Base-by-base conservation (phyloP, 2,113 vertebrate genomes). In the Pyrgilauda ruficollis region DNA sequence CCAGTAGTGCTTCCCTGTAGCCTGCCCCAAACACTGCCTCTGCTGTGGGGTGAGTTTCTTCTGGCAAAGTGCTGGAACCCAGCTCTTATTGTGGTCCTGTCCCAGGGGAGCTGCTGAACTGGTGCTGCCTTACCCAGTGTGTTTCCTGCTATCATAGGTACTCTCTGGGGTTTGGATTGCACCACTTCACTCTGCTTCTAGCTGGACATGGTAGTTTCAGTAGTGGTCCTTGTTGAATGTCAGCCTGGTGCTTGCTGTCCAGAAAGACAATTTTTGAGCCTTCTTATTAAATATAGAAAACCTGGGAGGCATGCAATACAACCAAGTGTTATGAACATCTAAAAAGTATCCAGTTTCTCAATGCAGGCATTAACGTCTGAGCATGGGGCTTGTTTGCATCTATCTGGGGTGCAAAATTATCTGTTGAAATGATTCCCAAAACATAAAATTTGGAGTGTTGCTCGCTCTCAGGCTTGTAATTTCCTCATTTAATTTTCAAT, bases 401-500 rank as follows among this genome's bases (percentile, higher is more conserved):
- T 64, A 17, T 37, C 46, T 75, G 41, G 47, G 41, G n/a, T 86
- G 4, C 33, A 69, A 69, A 94, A 76, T n/a, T 43, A 52, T 35
- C 28, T 63, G 41, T 79, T 47, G 30, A 87, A 89, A 43, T 56
- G 2, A 53, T 69, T 85, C 46, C 31, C 43, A 47, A 76, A 94
- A 81, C n/a, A 39, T 21, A 72, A 87, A 70, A 77, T 59, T 69
- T 87, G 74, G 70, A 76, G 43, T 0, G 0, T 76, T 85, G n/a
- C 78, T 95, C 73, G 55, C 75, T 91, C 39, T 94, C 53, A 66
- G 74, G 43, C 53, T 89, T 93, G 95, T 96, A 96, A 96, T 94
- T 95, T 94, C 70, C 53, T 90, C 20, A 82, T 93, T 96, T 93
- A 97, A 90, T 89, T 93, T 96, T 96, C 95, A 97, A 94, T 96